phyloP scores from a whole-genome alignment of 2,113 vertebrate species.

The Recurvirostra avosetta region DNA sequence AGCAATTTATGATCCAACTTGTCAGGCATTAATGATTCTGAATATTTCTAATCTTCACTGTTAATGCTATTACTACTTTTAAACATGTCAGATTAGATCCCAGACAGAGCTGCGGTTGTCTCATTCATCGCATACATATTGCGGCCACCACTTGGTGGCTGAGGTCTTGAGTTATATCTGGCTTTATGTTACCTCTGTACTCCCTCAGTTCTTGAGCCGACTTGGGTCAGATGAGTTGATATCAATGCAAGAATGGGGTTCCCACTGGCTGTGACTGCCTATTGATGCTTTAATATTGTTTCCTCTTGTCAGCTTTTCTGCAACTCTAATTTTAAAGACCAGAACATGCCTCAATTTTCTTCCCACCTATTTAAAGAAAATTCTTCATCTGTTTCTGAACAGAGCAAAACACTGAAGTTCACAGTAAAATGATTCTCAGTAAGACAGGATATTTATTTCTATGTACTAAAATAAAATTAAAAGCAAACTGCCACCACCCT shows the following conservation, averaged over 20 bases:
- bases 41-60: not conserved
- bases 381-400: not conserved
- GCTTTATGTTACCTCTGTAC: not conserved
- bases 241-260: not conserved
- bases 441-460: not conserved
- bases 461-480: not conserved
- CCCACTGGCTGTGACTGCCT: not conserved
- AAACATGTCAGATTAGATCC: not conserved
- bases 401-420: not conserved
- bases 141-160: not conserved
- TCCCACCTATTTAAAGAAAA: not conserved
- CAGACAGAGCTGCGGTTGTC: not conserved
- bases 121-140: not conserved
- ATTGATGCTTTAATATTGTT: not conserved
- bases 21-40: not conserved
- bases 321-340: not conserved
- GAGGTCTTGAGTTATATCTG: not conserved
- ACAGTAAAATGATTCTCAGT: not conserved
- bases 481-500: fast-evolving
- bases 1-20: not conserved
- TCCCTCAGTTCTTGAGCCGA: not conserved
- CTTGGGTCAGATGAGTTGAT: not conserved
- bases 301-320: not conserved
- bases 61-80: not conserved
- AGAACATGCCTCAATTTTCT: not conserved